Percentiles rank a stretch among this genome's conserved stretches.
Evolutionary conservation across 2,113 vertebrate species (phyloP).

Genomic region (Silurus asotus): DNA sequence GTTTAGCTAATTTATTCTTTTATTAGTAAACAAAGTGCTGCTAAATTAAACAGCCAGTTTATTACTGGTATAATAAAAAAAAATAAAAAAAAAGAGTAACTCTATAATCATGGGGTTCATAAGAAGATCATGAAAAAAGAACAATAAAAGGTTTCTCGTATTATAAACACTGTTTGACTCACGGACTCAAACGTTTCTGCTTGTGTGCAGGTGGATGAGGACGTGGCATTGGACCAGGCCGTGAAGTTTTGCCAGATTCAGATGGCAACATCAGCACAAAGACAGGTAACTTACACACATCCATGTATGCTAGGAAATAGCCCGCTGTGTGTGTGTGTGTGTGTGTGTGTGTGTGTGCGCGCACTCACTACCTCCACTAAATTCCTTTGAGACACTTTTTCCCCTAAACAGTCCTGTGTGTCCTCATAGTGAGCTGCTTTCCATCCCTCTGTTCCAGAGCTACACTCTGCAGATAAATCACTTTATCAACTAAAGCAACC

Average conservation of each 20-base stretch:
- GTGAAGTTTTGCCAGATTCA: conserved; percentile 99
- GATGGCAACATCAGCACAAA: conserved; percentile 87
- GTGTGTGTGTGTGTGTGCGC: background rate
- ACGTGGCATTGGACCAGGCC: conserved; percentile 92
- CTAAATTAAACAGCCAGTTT: background rate
- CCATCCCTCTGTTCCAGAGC: background rate
- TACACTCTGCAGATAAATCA: background rate
- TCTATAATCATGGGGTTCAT: background rate
- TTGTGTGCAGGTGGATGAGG: conserved; percentile 89
- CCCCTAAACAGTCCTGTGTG: background rate
- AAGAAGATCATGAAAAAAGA: too few relatives aligned
- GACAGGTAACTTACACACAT: conserved; percentile 80
- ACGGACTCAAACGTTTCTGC: background rate
- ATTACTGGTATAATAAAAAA: background rate
- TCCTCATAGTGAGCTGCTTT: background rate
- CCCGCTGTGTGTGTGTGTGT: background rate
- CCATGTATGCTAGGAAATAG: conserved; percentile 25
- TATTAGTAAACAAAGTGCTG: background rate
- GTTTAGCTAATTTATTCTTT: background rate
- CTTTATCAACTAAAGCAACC: background rate
- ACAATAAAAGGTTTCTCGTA: background rate
- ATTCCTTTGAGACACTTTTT: background rate
- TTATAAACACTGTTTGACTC: background rate
- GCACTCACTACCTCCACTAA: background rate
- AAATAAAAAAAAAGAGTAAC: conserved; percentile 13